phyloP scores from a whole-genome alignment of 35 echinoderm and acorn worm species.

The Apostichopus parvimensis region DNA sequence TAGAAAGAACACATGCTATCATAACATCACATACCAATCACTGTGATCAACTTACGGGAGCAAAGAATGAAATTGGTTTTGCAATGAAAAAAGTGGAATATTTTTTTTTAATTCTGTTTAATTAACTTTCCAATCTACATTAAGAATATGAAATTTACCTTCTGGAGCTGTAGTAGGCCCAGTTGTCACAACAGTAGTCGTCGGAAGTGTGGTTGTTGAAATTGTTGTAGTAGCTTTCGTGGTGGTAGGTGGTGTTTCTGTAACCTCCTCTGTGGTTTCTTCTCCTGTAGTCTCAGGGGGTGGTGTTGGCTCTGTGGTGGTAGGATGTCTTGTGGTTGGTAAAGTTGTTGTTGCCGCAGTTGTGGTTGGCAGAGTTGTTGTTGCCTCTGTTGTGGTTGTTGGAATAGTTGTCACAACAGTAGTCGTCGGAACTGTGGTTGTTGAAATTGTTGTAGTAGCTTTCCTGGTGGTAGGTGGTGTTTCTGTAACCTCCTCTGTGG shows the following conservation, averaged over 20 bases:
- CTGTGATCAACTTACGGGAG: too few relatives aligned
- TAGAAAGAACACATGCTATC: too few relatives aligned
- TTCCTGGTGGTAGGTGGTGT: slow-evolving; percentile 3
- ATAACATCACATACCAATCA: too few relatives aligned
- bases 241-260: neutral
- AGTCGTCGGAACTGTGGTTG: too few relatives aligned
- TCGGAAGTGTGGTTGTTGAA: neutral
- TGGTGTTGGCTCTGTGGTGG: slow-evolving; percentile 9
- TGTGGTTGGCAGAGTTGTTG: neutral
- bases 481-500: slow-evolving; percentile 16
- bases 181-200: neutral
- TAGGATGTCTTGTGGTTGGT: neutral
- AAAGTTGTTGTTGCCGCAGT: neutral
- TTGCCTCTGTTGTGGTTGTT: neutral
- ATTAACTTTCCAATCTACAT: too few relatives aligned
- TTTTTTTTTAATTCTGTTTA: too few relatives aligned
- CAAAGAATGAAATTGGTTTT: too few relatives aligned
- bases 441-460: neutral
- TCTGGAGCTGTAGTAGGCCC: too few relatives aligned
- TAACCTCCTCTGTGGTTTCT: slow-evolving; percentile 33
- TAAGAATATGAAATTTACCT: too few relatives aligned
- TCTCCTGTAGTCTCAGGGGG: neutral
- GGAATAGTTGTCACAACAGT: too few relatives aligned
- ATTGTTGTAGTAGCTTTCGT: neutral
- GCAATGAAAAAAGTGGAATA: too few relatives aligned